Evolutionary conservation across 92 coral and sea anemone species (phyloP).

Genomic region (Porites evermanni): DNA sequence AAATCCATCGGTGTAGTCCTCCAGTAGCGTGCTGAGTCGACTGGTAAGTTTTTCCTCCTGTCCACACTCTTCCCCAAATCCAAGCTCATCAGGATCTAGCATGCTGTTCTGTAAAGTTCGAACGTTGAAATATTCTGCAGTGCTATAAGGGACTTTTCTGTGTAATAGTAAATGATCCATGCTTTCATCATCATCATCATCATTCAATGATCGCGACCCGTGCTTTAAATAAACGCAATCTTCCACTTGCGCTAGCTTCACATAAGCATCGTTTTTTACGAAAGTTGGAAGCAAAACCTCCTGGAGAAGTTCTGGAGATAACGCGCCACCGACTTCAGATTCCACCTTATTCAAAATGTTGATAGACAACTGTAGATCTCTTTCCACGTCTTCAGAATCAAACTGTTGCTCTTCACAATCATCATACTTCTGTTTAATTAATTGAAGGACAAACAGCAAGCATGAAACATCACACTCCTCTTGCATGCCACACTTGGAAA

Average conservation of each 20-base stretch:
- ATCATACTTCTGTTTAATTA: constrained; percentile 65
- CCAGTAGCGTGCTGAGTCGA: constrained; percentile 74
- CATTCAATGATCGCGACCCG: constrained; percentile 59
- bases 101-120: constrained; percentile 77
- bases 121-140: constrained; percentile 74
- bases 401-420: neutral
- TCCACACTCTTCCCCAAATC: constrained; percentile 82
- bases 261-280: constrained; percentile 35
- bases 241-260: constrained; percentile 55
- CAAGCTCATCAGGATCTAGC: constrained; percentile 82
- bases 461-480: constrained; percentile 35
- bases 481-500: constrained; percentile 55
- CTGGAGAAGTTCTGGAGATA: constrained; percentile 6
- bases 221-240: constrained; percentile 74
- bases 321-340: constrained; percentile 4
- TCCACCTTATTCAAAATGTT: constrained; percentile 63
- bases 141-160: constrained; percentile 59
- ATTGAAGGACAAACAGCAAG: constrained; percentile 54
- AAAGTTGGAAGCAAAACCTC: constrained; percentile 66
- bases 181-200: constrained; percentile 51
- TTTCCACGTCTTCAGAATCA: constrained; percentile 15
- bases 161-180: constrained; percentile 66
- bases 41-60: constrained; percentile 79
- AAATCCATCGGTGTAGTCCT: constrained; percentile 90
- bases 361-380: constrained; percentile 42